Conservation (phyloP, 2,888 invertebrate genomes). For the Plusia festucae region DNA sequence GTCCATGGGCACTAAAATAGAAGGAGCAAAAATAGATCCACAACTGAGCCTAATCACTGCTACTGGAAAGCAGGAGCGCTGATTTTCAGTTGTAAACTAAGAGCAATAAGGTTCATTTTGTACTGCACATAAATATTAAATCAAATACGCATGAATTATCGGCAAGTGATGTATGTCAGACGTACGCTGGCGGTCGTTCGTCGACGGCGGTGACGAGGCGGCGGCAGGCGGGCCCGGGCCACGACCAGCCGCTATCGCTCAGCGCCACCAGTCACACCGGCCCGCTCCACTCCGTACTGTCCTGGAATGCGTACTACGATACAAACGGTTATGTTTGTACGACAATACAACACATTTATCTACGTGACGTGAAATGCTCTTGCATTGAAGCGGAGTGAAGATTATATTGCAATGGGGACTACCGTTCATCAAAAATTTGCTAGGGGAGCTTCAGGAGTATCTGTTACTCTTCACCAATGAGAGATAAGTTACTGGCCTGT, state of each 20-base stretch:
- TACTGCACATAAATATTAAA: not conserved
- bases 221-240: conserved; percentile 79
- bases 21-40: no score
- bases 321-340: conserved; percentile 7
- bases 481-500: no score
- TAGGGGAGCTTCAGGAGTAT: no score
- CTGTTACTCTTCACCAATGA: no score
- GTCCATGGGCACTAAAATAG: no score
- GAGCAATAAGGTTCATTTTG: not conserved
- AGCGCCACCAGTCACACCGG: conserved; percentile 88
- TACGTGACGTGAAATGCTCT: not conserved
- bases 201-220: conserved; percentile 71
- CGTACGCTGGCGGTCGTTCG: conserved; percentile 78
- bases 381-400: no score
- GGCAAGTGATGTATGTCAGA: conserved; percentile 61
- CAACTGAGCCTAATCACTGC: no score
- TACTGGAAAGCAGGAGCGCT: no score
- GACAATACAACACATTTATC: conserved; percentile 1
- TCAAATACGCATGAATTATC: conserved; percentile 23
- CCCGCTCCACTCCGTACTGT: conserved; percentile 81
- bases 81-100: no score
- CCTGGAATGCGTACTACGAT: conserved; percentile 63
- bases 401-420: no score
- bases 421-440: no score
- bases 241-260: conserved; percentile 83